A percentile compares a stretch with the other conserved stretches of the same genome.
Evolutionary conservation across 2,888 invertebrate genomes (phyloP).

Genomic region (Camponotus fellah): DNA sequence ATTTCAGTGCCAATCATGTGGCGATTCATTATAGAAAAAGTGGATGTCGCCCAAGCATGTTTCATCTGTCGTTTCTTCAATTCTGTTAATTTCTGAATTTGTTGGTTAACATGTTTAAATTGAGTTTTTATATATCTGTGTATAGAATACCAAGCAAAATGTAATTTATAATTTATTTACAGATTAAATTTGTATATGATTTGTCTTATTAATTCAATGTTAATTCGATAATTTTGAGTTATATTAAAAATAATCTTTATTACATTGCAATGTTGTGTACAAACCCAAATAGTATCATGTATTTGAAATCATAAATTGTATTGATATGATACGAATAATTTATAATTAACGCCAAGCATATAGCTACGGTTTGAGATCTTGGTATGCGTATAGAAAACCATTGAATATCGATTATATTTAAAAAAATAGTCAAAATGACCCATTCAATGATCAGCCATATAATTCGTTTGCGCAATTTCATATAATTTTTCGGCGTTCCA

Average conservation of each 20-base stretch:
- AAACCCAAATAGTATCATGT: neutral
- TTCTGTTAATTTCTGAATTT: constrained; percentile 23
- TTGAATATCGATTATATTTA: neutral
- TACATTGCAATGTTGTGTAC: constrained; percentile 2
- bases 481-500: neutral
- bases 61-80: neutral
- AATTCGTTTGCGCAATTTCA: neutral
- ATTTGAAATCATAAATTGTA: neutral
- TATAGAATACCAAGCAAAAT: neutral
- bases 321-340: neutral
- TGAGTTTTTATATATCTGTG: constrained; percentile 19
- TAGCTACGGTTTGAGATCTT: neutral
- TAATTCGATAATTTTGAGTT: neutral
- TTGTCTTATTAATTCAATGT: neutral
- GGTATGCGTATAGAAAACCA: neutral
- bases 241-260: neutral
- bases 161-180: constrained; percentile 5
- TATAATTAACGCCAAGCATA: neutral
- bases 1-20: neutral
- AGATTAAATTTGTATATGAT: neutral
- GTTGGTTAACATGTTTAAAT: constrained; percentile 12
- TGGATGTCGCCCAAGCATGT: neutral
- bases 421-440: neutral
- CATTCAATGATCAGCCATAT: constrained; percentile 15
- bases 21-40: neutral